Conservation (phyloP, 2,888 invertebrate species). For the Acanthoscelides obtectus region DNA sequence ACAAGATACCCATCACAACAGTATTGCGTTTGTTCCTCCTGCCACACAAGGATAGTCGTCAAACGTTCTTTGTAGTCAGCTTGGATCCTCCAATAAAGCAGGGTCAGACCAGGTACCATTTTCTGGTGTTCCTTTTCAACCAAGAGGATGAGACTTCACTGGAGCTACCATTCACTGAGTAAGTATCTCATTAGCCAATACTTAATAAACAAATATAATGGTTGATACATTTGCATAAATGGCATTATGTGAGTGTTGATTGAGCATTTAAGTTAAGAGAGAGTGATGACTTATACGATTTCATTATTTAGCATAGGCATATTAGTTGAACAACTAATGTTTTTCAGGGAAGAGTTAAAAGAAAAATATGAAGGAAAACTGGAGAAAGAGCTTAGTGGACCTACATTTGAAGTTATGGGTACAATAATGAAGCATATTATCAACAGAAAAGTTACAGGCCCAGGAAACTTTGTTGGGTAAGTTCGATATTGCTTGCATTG, state of each 20-base stretch:
- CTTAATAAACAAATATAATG: too few relatives aligned
- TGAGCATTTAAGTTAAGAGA: too few relatives aligned
- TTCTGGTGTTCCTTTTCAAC: conserved; percentile 87
- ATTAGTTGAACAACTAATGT: too few relatives aligned
- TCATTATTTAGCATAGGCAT: too few relatives aligned
- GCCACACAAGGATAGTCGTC: conserved; percentile 95
- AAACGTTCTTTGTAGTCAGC: conserved; percentile 97
- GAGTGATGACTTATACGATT: too few relatives aligned
- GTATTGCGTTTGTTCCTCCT: conserved; percentile 90
- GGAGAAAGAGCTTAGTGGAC: conserved; percentile 84
- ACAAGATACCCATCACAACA: conserved; percentile 97
- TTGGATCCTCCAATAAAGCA: conserved; percentile 99
- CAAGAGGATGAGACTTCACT: conserved; percentile 91
- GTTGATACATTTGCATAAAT: too few relatives aligned
- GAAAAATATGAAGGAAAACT: conserved; percentile 93
- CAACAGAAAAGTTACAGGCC: conserved; percentile 90
- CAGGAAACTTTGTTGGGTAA: conserved; percentile 89
- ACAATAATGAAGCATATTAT: conserved; percentile 96
- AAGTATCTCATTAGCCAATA: too few relatives aligned
- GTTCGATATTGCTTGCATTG: too few relatives aligned
- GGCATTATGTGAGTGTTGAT: too few relatives aligned
- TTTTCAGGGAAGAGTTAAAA: conserved; percentile 74
- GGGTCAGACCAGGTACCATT: conserved; percentile 98
- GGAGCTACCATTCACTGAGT: conserved; percentile 89
- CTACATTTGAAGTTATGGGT: conserved; percentile 92